Percentiles rank a stretch among this genome's conserved stretches.
phyloP scores from a whole-genome alignment of 2,113 vertebrate species.

The Aphelocoma coerulescens region DNA sequence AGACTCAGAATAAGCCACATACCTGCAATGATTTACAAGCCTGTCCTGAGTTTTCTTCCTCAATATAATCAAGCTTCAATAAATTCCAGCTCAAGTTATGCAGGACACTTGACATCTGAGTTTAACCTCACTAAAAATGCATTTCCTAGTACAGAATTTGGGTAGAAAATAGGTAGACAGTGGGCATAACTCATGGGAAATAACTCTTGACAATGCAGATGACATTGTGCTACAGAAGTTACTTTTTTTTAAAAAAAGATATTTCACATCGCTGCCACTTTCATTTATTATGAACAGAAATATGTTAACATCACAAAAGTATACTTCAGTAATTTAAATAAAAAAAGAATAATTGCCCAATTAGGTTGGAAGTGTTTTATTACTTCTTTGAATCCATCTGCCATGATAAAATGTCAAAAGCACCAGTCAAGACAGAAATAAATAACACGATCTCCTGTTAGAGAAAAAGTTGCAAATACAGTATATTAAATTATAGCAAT shows the following conservation, averaged over 20 bases:
- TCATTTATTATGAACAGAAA: slow-evolving; percentile 35
- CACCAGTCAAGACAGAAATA: slow-evolving; percentile 75
- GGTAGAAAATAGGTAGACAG: background rate
- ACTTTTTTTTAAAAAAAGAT: background rate
- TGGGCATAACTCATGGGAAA: background rate
- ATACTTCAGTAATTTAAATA: slow-evolving; percentile 4
- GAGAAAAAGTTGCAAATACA: slow-evolving; percentile 54
- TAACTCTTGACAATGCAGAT: background rate
- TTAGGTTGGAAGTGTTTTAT: slow-evolving; percentile 70
- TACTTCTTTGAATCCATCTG: slow-evolving; percentile 70
- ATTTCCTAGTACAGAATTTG: background rate
- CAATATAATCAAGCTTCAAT: background rate
- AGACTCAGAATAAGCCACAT: background rate
- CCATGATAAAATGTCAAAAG: slow-evolving; percentile 69
- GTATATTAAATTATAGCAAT: slow-evolving; percentile 62
- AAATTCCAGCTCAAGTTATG: background rate
- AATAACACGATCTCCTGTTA: slow-evolving; percentile 72
- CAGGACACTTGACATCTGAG: background rate
- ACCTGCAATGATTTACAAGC: background rate
- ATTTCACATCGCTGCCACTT: background rate
- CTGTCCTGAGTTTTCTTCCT: background rate
- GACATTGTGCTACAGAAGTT: background rate
- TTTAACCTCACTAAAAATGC: background rate
- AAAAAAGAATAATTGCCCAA: slow-evolving; percentile 46
- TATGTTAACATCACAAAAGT: background rate